Conservation (phyloP, 2,113 vertebrate species). For the Picathartes gymnocephalus region DNA sequence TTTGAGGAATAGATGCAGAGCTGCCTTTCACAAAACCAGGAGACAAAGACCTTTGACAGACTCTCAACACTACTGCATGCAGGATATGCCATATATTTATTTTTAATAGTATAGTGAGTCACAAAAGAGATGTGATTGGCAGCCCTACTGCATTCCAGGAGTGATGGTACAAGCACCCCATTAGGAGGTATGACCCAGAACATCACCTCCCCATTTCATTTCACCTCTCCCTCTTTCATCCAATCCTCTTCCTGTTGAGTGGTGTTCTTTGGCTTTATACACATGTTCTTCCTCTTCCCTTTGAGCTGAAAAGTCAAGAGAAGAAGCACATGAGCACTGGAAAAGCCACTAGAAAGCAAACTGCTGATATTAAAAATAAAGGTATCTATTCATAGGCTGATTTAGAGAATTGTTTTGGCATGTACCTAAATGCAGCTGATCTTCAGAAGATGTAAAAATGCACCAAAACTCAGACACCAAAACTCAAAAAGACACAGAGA, state of each 20-base stretch:
- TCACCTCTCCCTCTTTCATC: background rate
- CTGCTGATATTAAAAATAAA: background rate
- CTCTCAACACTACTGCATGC: background rate
- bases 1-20: background rate
- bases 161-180: background rate
- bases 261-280: background rate
- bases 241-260: background rate
- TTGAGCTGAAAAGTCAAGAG: slow-evolving; percentile 40
- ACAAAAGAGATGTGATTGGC: background rate
- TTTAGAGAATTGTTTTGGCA: background rate
- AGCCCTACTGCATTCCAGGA: background rate
- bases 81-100: slow-evolving; percentile 12
- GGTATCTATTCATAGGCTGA: background rate
- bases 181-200: background rate
- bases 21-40: background rate
- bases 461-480: background rate
- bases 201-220: background rate
- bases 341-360: background rate
- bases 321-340: background rate
- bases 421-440: background rate
- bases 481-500: background rate
- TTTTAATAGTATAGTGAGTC: background rate
- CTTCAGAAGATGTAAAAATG: background rate
- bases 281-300: background rate
- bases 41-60: background rate